phyloP scores from a whole-genome alignment of 2,888 invertebrate genomes.

The Cataglyphis livida region DNA sequence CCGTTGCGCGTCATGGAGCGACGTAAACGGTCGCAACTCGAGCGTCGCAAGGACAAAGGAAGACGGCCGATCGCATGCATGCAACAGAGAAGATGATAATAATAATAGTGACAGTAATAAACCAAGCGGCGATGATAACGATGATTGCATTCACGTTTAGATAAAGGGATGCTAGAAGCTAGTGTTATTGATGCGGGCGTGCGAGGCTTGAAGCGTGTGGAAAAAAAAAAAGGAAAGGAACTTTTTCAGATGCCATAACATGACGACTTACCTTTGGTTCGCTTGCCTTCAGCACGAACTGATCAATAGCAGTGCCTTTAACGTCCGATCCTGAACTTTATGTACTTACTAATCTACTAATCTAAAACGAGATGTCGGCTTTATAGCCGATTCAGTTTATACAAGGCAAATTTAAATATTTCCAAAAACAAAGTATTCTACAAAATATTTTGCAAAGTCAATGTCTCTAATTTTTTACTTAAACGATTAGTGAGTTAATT shows the following conservation, averaged over 20 bases:
- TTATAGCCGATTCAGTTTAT: neutral
- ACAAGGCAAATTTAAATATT: conserved; percentile 3
- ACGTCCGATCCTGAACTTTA: conserved; percentile 78
- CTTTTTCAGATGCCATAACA: conserved; percentile 75
- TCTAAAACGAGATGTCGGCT: conserved; percentile 31
- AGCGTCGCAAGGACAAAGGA: conserved; percentile 74
- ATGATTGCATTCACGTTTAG: conserved; percentile 23
- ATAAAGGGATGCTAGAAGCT: conserved; percentile 41
- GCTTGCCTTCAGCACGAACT: conserved; percentile 78
- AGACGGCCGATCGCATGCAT: conserved; percentile 53
- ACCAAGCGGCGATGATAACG: conserved; percentile 51
- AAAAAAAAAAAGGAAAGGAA: conserved; percentile 62
- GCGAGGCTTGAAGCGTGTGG: conserved; percentile 66
- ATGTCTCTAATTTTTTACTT: neutral
- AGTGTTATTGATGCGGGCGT: conserved; percentile 44
- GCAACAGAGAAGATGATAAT: conserved; percentile 35
- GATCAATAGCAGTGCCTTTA: conserved; percentile 79
- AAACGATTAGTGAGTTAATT: neutral
- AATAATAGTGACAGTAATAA: conserved; percentile 32
- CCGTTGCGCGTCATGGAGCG: conserved; percentile 68
- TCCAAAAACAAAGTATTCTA: conserved; percentile 1
- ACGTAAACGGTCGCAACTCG: conserved; percentile 66
- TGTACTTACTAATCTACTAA: conserved; percentile 72
- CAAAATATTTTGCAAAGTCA: conserved; percentile 7
- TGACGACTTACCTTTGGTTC: conserved; percentile 80